Percentiles rank a stretch among this genome's conserved stretches.
Conservation (phyloP, 2,888 invertebrate species). For the Ormyrus pomaceus region DNA sequence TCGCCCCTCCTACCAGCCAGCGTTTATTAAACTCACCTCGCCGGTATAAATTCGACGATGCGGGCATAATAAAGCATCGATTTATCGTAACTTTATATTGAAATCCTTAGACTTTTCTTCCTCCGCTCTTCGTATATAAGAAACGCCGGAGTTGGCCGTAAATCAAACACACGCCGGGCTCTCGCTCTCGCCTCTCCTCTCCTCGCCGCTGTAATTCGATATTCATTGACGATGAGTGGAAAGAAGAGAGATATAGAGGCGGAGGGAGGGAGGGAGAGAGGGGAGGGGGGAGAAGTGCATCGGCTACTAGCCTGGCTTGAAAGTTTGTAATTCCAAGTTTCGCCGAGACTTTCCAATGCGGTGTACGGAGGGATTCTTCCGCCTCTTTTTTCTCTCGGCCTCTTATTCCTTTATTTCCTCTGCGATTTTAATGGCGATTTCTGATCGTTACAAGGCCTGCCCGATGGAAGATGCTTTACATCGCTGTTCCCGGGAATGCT, state of each 20-base stretch:
- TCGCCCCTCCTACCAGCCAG: neutral
- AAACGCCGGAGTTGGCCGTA: conserved; percentile 28
- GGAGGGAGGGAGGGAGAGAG: neutral
- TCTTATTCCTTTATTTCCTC: neutral
- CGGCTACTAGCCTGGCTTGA: conserved; percentile 24
- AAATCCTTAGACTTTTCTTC: conserved; percentile 45
- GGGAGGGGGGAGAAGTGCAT: conserved; percentile 22
- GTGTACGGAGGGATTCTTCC: conserved; percentile 23
- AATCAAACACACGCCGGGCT: conserved; percentile 42
- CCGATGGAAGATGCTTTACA: conserved; percentile 40
- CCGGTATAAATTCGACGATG: conserved; percentile 44
- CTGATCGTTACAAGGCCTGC: conserved; percentile 29
- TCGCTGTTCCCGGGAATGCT: conserved; percentile 8
- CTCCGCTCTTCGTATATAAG: conserved; percentile 2
- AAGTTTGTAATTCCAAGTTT: conserved; percentile 50
- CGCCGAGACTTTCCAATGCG: conserved; percentile 23
- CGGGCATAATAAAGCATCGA: conserved; percentile 53
- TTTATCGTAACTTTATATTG: conserved; percentile 55
- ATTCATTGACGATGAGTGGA: conserved; percentile 30
- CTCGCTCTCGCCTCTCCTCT: neutral
- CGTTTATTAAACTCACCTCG: conserved; percentile 45
- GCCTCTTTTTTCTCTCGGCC: neutral
- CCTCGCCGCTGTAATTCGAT: conserved; percentile 40
- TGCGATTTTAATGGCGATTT: conserved; percentile 41
- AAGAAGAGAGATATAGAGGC: neutral